Evolutionary conservation across 2,888 invertebrate genomes (phyloP).

Genomic region (Diaprepes abbreviatus): DNA sequence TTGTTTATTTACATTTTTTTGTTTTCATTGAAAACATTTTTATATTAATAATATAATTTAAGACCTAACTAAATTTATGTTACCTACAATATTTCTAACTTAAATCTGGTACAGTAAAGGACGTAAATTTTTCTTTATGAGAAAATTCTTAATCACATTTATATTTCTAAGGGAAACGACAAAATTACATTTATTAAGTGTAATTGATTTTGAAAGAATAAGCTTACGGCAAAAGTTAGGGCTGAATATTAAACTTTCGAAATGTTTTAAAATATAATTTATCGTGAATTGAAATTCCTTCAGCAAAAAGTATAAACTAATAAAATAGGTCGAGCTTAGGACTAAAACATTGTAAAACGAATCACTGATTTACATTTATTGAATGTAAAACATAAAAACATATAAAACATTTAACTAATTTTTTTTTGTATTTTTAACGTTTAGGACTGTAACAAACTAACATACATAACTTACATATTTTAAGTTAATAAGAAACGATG

Average conservation of each 20-base stretch:
- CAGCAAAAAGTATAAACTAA: not conserved
- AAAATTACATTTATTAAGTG: constrained; percentile 12
- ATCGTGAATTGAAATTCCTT: constrained; percentile 6
- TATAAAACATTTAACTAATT: too few species aligned
- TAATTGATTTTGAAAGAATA: constrained; percentile 16
- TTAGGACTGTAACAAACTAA: too few species aligned
- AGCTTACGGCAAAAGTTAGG: not conserved
- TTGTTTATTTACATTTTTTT: too few species aligned
- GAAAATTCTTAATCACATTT: constrained; percentile 5
- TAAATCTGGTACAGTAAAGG: too few species aligned
- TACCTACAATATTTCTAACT: too few species aligned
- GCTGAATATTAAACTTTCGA: constrained; percentile 6
- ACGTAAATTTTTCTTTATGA: constrained; percentile 1
- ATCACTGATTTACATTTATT: not conserved
- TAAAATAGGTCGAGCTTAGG: not conserved
- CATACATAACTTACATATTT: too few species aligned
- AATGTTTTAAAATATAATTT: constrained; percentile 10
- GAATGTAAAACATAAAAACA: too few species aligned
- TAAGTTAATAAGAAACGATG: too few species aligned
- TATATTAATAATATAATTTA: too few species aligned
- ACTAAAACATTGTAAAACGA: not conserved
- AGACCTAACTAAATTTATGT: too few species aligned
- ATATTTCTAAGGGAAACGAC: not conserved
- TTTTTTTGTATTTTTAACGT: too few species aligned
- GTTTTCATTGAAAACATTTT: too few species aligned